Base-by-base conservation (phyloP, 1,140 invertebrate genomes). In the Euura lappo region DNA sequence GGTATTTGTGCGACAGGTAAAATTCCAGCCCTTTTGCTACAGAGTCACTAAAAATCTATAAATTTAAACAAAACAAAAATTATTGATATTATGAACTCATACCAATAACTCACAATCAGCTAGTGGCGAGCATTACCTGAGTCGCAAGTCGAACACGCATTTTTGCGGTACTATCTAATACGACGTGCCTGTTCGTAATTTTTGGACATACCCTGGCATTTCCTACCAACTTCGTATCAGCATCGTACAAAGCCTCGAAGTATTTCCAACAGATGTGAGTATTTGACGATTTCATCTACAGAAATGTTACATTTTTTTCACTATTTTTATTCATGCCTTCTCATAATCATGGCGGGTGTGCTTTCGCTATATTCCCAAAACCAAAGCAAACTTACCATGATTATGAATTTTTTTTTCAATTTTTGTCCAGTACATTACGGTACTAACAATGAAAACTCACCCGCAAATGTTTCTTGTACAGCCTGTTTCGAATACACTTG, bases 401-500 rank as follows among this genome's bases (percentile, higher is more conserved):
- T 28, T 0, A 28, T 28, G 28, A 28, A 28, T 28, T 28, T 28
- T 28, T 28, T 28, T 28, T 28, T 28, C 1, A 1, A 28, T 28
- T 28, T 28, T 28, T 28, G 28, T 28, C 11, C 47, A 6, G 6
- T 51, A 51, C 47, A 51, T 51, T 11, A 11, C 47, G 6, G 11
- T 51, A 2, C 47, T 51, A 7, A 51, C 6, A 51, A 6, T 51
- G 47, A 51, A 28, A 45, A 46, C n/a, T 74, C 71, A 78, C 74
- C 45, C 66, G 68, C 43, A 78, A 69, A 70, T 70, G 45, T 8
- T 74, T 75, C 11, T 77, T 76, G n/a, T 71, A 74, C n/a, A 79
- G 47, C 45, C 76, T 65, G 65, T 79, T 79, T 44, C 76, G n/a
- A 42, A 77, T 77, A 64, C 74, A 74, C 45, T 79, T 79, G n/a